Percentiles rank a stretch among this genome's conserved stretches.
Evolutionary conservation across 2,113 vertebrate species (phyloP).

Genomic region (Eublepharis macularius): DNA sequence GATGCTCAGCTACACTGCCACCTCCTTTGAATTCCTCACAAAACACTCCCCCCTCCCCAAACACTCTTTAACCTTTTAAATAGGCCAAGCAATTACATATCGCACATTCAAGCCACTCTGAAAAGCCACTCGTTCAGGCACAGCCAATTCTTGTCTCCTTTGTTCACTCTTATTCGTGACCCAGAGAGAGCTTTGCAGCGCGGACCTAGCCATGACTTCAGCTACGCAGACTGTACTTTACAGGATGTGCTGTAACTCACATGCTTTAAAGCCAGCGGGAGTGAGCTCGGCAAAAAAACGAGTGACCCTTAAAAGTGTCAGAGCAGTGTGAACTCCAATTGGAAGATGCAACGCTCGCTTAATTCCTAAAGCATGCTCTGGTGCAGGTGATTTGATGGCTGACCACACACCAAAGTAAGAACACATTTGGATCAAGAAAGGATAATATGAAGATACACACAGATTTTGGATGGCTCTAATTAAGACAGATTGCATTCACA

Average conservation of each 20-base stretch:
- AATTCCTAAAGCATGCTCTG: constrained; percentile 60
- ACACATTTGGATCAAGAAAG: constrained; percentile 57
- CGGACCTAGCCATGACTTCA: constrained; percentile 31
- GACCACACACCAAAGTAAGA: constrained; percentile 69
- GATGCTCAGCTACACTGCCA: background rate
- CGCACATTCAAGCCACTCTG: constrained; percentile 3
- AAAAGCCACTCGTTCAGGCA: constrained; percentile 1
- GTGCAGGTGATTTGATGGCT: constrained; percentile 49
- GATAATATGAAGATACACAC: constrained; percentile 53
- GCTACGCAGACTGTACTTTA: constrained; percentile 22
- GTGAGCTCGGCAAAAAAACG: constrained; percentile 57
- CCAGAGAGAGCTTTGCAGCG: constrained; percentile 34
- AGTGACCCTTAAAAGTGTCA: constrained; percentile 56
- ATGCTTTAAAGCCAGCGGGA: constrained; percentile 54
- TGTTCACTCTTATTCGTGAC: constrained; percentile 15
- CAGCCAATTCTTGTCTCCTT: background rate
- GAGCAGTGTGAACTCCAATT: constrained; percentile 59
- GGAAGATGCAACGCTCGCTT: constrained; percentile 57
- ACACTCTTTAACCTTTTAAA: background rate
- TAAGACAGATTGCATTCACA: background rate
- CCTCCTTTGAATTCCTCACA: background rate
- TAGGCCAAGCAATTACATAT: constrained; percentile 11
- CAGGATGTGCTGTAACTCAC: constrained; percentile 33
- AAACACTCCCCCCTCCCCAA: background rate
- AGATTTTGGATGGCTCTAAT: constrained; percentile 2